phyloP scores from a whole-genome alignment of 1,140 invertebrate genomes.

The Drosophila funebris region DNA sequence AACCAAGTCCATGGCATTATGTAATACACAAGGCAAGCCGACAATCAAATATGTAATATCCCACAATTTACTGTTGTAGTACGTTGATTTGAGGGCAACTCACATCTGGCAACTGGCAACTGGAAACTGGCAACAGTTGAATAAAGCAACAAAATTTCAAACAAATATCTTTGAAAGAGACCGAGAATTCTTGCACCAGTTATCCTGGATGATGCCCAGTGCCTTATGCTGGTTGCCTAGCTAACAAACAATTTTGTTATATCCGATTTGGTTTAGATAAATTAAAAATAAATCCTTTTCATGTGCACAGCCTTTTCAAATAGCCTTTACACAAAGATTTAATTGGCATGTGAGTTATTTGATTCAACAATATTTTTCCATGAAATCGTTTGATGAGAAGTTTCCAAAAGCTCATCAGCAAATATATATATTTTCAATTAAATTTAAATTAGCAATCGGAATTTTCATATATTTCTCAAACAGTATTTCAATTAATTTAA shows the following conservation, averaged over 20 bases:
- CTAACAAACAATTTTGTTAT: slow-evolving; percentile 16
- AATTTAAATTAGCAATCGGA: too few species aligned
- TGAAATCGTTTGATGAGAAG: background rate
- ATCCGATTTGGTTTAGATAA: slow-evolving; percentile 33
- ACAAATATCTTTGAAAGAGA: slow-evolving; percentile 14
- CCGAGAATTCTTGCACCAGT: slow-evolving; percentile 8
- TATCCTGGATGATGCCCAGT: too few species aligned
- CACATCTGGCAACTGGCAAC: too few species aligned
- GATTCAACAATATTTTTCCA: background rate
- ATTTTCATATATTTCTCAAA: too few species aligned
- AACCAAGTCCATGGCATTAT: background rate
- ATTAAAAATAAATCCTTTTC: slow-evolving; percentile 30
- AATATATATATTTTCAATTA: too few species aligned
- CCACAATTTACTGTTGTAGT: slow-evolving; percentile 37
- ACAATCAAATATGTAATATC: slow-evolving; percentile 71
- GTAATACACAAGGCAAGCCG: slow-evolving; percentile 30
- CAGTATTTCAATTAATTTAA: too few species aligned
- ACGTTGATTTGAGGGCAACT: slow-evolving; percentile 26
- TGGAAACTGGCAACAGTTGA: slow-evolving; percentile 26
- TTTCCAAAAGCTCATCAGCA: too few species aligned
- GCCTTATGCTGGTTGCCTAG: slow-evolving; percentile 10
- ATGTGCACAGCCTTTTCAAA: slow-evolving; percentile 1
- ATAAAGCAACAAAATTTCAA: slow-evolving; percentile 42
- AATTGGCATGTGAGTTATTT: background rate
- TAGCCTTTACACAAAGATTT: background rate